Evolutionary conservation across 2,797 vertebrate genomes (phyloP).

Genomic region (Miopithecus talapoin): DNA sequence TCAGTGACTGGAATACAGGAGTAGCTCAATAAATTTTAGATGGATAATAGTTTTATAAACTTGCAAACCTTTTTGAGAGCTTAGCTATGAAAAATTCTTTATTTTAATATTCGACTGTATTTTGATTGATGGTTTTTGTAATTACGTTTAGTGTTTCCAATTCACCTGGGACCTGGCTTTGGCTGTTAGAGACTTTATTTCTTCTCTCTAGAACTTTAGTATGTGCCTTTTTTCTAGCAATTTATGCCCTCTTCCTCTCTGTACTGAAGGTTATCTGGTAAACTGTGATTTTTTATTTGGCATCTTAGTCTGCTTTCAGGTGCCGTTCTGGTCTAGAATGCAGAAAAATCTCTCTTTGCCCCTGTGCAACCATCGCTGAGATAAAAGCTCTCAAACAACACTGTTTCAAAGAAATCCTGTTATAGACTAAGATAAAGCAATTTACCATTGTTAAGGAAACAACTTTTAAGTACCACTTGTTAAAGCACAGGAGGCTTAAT

Average conservation of each 20-base stretch:
- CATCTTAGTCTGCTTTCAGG: background rate
- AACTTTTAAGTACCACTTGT: background rate
- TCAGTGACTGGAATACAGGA: background rate
- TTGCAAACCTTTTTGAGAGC: background rate
- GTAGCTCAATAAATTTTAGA: background rate
- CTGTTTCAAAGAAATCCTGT: conserved; percentile 38
- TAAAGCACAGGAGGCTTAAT: background rate
- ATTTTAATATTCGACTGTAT: background rate
- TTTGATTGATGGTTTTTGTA: conserved; percentile 10
- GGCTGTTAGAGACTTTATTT: background rate
- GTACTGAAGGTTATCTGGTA: background rate
- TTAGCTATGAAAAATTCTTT: background rate
- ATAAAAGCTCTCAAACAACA: conserved; percentile 22
- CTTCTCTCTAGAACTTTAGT: background rate
- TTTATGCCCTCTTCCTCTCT: background rate
- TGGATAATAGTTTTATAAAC: background rate
- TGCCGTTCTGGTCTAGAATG: conserved; percentile 25
- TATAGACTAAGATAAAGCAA: conserved; percentile 31
- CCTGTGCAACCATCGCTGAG: background rate
- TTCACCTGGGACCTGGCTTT: background rate
- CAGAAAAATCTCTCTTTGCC: background rate
- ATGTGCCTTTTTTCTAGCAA: background rate
- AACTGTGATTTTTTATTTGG: conserved; percentile 5
- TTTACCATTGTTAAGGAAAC: background rate
- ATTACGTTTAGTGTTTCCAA: background rate